phyloP scores from a whole-genome alignment of 2,888 invertebrate genomes.

The Lottia scabra region DNA sequence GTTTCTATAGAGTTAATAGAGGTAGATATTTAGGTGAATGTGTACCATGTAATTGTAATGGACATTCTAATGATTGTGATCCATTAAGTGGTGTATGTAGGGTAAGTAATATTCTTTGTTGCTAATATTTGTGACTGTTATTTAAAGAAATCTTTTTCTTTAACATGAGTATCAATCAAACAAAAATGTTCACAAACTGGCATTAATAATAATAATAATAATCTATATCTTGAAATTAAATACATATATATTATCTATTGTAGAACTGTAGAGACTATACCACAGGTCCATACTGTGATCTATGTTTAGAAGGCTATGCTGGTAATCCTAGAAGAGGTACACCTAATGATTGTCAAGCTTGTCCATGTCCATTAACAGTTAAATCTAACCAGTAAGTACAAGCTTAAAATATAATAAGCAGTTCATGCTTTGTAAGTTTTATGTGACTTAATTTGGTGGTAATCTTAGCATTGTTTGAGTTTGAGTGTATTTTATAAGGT shows the following conservation, averaged over 20 bases:
- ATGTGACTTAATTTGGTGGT: no score
- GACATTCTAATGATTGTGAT: slow-evolving; percentile 71
- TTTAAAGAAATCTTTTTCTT: background rate
- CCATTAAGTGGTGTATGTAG: slow-evolving; percentile 86
- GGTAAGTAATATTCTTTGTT: slow-evolving; percentile 41
- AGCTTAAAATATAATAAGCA: slow-evolving; percentile 24
- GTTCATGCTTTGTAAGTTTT: no score
- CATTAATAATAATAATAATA: no score
- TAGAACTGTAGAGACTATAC: slow-evolving; percentile 69
- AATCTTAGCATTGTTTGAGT: no score
- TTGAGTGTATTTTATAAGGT: no score
- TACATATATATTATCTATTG: slow-evolving; percentile 10
- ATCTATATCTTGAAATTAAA: no score
- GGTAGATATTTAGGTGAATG: slow-evolving; percentile 83
- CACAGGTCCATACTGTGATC: slow-evolving; percentile 69
- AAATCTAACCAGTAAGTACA: slow-evolving; percentile 82
- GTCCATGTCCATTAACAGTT: slow-evolving; percentile 87
- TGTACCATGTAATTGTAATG: slow-evolving; percentile 64
- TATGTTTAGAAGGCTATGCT: slow-evolving; percentile 83
- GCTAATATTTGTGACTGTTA: background rate
- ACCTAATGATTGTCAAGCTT: slow-evolving; percentile 78
- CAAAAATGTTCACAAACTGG: no score
- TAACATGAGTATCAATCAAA: no score
- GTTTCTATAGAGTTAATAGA: slow-evolving; percentile 71
- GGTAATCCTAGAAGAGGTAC: slow-evolving; percentile 84